A percentile compares a stretch with the other conserved stretches of the same genome.
Evolutionary conservation across 2,888 invertebrate genomes (phyloP).

Genomic region (Conchocele bisecta): DNA sequence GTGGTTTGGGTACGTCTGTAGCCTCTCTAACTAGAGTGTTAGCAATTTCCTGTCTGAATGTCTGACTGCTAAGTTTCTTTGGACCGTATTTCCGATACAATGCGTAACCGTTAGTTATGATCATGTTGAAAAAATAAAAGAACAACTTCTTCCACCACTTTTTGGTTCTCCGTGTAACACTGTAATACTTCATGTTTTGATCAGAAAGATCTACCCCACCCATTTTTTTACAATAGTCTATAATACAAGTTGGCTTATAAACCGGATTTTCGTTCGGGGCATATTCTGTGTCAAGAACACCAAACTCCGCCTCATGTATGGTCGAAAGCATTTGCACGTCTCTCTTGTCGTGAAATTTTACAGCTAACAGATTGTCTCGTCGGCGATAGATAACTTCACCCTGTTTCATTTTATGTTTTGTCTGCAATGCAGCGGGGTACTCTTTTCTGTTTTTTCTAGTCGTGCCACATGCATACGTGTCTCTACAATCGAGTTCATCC

Average conservation of each 20-base stretch:
- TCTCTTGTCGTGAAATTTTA: constrained; percentile 30
- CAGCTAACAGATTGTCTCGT: constrained; percentile 19
- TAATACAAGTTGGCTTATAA: constrained; percentile 17
- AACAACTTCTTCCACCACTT: constrained; percentile 42
- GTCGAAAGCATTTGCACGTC: constrained; percentile 35
- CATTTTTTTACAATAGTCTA: constrained; percentile 36
- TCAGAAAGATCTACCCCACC: constrained; percentile 40
- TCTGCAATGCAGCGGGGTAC: constrained; percentile 15
- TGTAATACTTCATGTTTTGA: constrained; percentile 33
- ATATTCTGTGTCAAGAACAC: neutral
- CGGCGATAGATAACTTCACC: constrained; percentile 18
- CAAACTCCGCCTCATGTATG: constrained; percentile 19
- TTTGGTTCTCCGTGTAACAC: constrained; percentile 19
- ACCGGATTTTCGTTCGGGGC: neutral
- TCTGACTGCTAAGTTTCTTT: neutral
- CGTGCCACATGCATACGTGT: constrained; percentile 48
- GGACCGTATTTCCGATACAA: neutral
- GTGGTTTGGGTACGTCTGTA: neutral
- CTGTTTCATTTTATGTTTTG: neutral
- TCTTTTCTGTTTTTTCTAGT: constrained; percentile 20
- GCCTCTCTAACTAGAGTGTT: neutral
- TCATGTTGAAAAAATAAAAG: constrained; percentile 20
- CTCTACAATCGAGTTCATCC: constrained; percentile 16
- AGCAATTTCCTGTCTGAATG: neutral
- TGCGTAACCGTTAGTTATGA: neutral